Base-by-base conservation (phyloP, 2,888 invertebrate genomes). In the Zelleria hepariella region DNA sequence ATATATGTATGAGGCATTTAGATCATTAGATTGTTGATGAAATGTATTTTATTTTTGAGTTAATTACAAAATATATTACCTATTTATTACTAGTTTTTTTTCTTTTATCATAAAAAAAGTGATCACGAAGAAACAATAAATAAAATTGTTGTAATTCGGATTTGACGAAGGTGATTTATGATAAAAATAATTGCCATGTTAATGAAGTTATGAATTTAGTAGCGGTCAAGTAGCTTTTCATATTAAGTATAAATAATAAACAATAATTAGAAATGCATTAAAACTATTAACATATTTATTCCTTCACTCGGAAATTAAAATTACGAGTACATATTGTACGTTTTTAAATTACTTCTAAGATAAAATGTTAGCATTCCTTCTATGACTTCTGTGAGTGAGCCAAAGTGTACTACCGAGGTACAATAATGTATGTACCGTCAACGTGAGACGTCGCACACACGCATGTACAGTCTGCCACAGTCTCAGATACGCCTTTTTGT, bases 11-110 rank as follows among this genome's bases (percentile, higher is more conserved):
- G 58, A 58, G 57, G 66, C 63, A 62, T 61, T 65, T 67, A 66
- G 64, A 66, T 68, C 67, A 66, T 69, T 72, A 72, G 68, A 71
- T 72, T 77, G 76, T 78, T 78, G 71, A 74, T 75, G 73, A 23
- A 10, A 25, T 25, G 25, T 53, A 53, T 54, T 54, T 71, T 72
- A 76, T 73, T 70, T 76, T 80, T 80, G 74, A 75, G 78, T 75
- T 73, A 74, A 73, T 75, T 75, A 75, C 77, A 75, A 78, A 71
- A 75, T 66, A 78, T 75, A 75, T 78, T 79, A 77, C 78, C 78
- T 79, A 70, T 71, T 58, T 75, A 74, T 75, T 68, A 63, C 57
- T 24, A 23, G 59, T 62, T 61, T 69, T 54, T 26, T 54, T 25
- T 26, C 47, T 23, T 57, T 25, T 48, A 20, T 42, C 25, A 18